These are phyloP conservation scores for Gorsachius goisagi DNA, from an alignment of 2,113 vertebrate species.

Conservation along the genomic window DNA sequence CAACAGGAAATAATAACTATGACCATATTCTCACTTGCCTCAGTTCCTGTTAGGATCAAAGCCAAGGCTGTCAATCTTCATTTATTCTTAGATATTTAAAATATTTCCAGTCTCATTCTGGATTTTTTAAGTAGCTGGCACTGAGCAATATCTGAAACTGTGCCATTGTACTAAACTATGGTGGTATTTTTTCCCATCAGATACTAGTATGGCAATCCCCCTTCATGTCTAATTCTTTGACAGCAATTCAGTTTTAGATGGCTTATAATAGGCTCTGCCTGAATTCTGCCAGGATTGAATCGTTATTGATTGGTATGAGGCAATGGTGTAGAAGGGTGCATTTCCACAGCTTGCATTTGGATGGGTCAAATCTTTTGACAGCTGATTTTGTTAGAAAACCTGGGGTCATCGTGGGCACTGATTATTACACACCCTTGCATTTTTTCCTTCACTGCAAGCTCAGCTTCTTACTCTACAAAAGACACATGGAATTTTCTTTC, in stretches of 20 bases:
- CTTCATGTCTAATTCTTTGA: constrained; percentile 37
- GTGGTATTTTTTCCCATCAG: constrained; percentile 15
- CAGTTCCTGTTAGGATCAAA: neutral
- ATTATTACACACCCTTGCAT: constrained; percentile 44
- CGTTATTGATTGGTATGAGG: constrained; percentile 45
- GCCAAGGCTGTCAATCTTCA: neutral
- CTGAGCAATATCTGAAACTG: neutral
- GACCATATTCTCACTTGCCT: neutral
- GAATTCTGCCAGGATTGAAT: constrained; percentile 54
- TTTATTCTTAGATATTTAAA: neutral
- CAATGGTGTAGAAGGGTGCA: constrained; percentile 48
- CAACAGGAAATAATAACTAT: neutral
- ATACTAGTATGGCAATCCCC: neutral
- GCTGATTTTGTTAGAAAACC: constrained; percentile 56
- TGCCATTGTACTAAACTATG: neutral
- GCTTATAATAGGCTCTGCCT: constrained; percentile 24
- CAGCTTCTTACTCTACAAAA: constrained; percentile 11
- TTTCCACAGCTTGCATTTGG: constrained; percentile 40
- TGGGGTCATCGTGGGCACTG: neutral
- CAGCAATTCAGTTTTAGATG: constrained; percentile 46
- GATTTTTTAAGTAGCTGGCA: constrained; percentile 16
- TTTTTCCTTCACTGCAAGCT: constrained; percentile 30
- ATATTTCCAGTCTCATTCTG: neutral
- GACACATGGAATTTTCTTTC: neutral
- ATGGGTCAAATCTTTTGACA: constrained; percentile 47